phyloP scores from a whole-genome alignment of 2,797 vertebrate genomes.

The Gobionotothen gibberifrons region DNA sequence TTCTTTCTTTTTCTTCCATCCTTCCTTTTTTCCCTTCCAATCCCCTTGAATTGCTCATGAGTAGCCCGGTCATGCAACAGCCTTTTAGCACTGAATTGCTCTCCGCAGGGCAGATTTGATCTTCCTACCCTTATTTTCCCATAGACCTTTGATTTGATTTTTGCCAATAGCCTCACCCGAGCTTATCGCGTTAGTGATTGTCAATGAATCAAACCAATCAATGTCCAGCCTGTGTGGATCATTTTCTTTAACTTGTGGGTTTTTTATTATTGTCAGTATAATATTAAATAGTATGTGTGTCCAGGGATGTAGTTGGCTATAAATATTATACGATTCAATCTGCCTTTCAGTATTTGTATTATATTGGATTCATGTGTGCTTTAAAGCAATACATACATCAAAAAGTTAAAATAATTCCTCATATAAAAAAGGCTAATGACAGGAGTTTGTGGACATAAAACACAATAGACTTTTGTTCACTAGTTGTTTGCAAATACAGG shows the following conservation, averaged over 20 bases:
- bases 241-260: constrained; percentile 19
- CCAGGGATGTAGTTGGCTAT: constrained; percentile 41
- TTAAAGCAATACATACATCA: not conserved
- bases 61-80: constrained; percentile 53
- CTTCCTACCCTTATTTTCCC: not conserved
- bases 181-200: constrained; percentile 26
- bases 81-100: constrained; percentile 43
- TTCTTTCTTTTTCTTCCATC: not conserved
- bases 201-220: constrained; percentile 54
- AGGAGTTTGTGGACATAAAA: not conserved
- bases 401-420: not conserved
- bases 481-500: not conserved
- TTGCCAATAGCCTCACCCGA: constrained; percentile 21
- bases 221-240: constrained; percentile 61
- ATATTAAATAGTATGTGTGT: constrained; percentile 11
- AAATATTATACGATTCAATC: not conserved
- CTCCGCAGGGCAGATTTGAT: constrained; percentile 66
- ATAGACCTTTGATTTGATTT: constrained; percentile 31
- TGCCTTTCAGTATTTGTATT: not conserved
- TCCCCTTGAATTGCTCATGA: constrained; percentile 48
- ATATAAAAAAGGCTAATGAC: not conserved
- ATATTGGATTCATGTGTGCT: constrained; percentile 10
- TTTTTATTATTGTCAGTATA: constrained; percentile 7
- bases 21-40: not conserved
- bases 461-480: not conserved